Conservation (phyloP, 2,113 vertebrate genomes). For the Cebus imitator region DNA sequence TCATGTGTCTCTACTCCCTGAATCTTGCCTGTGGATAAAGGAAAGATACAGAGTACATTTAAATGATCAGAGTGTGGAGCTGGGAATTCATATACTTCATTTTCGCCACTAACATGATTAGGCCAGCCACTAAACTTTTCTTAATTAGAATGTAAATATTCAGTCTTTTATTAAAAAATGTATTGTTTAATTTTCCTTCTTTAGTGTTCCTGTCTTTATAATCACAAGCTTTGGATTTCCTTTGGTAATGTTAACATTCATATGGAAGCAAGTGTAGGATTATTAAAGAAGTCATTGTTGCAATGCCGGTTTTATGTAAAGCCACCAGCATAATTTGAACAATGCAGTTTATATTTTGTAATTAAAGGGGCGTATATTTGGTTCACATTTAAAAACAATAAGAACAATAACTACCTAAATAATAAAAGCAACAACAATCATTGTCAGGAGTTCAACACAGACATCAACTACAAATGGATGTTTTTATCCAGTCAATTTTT, state of each 20-base stretch:
- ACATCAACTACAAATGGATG: neutral
- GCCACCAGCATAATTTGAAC: neutral
- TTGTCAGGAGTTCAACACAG: constrained; percentile 20
- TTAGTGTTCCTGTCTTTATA: neutral
- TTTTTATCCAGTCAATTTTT: neutral
- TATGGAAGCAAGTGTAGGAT: neutral
- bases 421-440: neutral
- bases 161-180: neutral
- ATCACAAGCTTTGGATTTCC: neutral
- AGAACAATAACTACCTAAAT: neutral
- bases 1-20: neutral
- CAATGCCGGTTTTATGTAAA: neutral
- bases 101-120: neutral
- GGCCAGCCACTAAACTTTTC: neutral
- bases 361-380: neutral
- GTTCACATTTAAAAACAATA: neutral
- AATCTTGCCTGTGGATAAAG: neutral
- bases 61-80: neutral
- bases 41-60: neutral
- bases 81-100: neutral
- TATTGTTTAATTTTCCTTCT: neutral
- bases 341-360: neutral
- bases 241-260: neutral
- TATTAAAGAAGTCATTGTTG: neutral
- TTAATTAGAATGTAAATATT: neutral